A percentile compares a stretch with the other conserved stretches of the same genome.
Conservation (phyloP, 2,113 vertebrate genomes). For the Stigmatopora argus region DNA sequence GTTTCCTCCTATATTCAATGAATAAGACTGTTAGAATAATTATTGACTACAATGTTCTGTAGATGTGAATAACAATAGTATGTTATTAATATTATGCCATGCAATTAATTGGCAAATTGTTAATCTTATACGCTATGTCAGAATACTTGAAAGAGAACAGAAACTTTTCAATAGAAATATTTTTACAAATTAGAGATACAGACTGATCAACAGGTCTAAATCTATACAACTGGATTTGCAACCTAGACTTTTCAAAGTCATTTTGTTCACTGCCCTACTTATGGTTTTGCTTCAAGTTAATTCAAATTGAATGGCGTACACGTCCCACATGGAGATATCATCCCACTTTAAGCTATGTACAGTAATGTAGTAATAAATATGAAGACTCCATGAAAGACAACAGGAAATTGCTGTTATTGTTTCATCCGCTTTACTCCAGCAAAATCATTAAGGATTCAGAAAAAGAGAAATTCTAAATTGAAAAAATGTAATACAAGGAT, state of each 20-base stretch:
- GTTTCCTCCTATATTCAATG: no score
- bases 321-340: constrained; percentile 26
- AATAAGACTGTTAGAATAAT: no score
- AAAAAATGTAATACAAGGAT: constrained; percentile 52
- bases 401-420: constrained; percentile 62
- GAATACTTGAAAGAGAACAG: no score
- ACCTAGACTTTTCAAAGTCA: constrained; percentile 11
- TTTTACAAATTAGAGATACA: not conserved
- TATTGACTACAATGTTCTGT: no score
- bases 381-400: constrained; percentile 45
- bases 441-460: constrained; percentile 53
- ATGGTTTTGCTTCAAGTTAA: constrained; percentile 8
- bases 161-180: not conserved
- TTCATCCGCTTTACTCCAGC: constrained; percentile 42
- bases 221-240: not conserved
- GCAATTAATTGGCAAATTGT: no score
- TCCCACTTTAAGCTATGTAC: constrained; percentile 36
- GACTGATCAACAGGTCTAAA: not conserved
- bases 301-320: constrained; percentile 22
- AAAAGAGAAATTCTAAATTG: constrained; percentile 42
- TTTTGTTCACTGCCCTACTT: not conserved
- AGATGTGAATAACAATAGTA: no score
- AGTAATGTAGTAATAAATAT: constrained; percentile 39
- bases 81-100: no score
- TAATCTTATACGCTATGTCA: no score